phyloP scores from a whole-genome alignment of 2,113 vertebrate species.

The Mus spicilegus region DNA sequence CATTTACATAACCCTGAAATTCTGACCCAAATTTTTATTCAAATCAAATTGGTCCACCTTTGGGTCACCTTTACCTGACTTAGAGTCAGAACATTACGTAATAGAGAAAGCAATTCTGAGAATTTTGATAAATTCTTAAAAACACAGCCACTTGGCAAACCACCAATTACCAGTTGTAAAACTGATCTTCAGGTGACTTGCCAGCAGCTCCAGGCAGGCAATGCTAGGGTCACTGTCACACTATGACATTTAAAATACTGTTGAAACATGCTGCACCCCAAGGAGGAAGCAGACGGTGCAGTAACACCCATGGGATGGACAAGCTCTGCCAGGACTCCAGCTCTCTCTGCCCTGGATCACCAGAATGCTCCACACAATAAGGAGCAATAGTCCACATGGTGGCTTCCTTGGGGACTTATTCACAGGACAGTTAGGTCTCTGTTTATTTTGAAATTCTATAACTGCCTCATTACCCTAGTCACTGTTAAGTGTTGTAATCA shows the following conservation, averaged over 20 bases:
- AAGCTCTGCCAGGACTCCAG: not conserved
- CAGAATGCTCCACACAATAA: not conserved
- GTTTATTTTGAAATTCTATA: constrained; percentile 65
- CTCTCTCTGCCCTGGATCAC: not conserved
- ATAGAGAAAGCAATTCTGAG: not conserved
- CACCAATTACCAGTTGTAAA: not conserved
- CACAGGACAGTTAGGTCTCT: constrained; percentile 4
- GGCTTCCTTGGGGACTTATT: constrained; percentile 15
- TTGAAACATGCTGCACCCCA: not conserved
- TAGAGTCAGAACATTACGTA: not conserved
- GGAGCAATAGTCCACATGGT: not conserved
- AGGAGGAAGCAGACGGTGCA: too few relatives aligned
- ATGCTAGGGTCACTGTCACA: not conserved
- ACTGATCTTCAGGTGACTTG: not conserved
- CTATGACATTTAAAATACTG: not conserved
- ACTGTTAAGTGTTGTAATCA: constrained; percentile 64
- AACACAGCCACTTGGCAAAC: not conserved
- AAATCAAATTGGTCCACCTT: not conserved
- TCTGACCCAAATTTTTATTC: not conserved
- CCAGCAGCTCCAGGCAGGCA: too few relatives aligned
- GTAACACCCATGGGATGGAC: not conserved
- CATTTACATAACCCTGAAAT: constrained; percentile 29
- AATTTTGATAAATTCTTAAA: not conserved
- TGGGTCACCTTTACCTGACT: not conserved
- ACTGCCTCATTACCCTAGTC: constrained; percentile 53